These are phyloP conservation scores for Varanus salvator DNA, from an alignment of 2,113 vertebrate genomes.

Conservation along the genomic window DNA sequence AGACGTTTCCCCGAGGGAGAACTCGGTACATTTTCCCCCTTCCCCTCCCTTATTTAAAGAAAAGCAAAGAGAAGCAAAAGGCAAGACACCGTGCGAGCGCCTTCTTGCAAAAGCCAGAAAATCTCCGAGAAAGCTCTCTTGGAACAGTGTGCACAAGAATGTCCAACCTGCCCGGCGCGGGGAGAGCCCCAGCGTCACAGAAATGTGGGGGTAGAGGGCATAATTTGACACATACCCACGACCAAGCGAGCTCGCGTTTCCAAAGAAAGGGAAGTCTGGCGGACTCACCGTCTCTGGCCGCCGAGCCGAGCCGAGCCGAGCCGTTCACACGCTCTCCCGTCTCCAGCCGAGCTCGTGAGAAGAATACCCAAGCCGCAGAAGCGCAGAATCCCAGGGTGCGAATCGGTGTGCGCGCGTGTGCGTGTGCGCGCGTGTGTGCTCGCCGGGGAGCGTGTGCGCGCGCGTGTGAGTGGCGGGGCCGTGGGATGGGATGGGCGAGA, in stretches of 20 bases:
- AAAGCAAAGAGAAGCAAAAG: no score
- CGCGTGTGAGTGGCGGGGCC: neutral
- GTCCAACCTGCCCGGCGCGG: neutral
- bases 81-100: neutral
- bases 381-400: slow-evolving; percentile 26
- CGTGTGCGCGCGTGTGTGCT: no score
- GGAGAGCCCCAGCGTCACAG: neutral
- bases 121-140: slow-evolving; percentile 37
- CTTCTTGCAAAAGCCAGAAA: slow-evolving; percentile 52
- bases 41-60: neutral
- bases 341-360: slow-evolving; percentile 4
- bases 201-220: neutral
- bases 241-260: slow-evolving; percentile 35
- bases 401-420: no score
- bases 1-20: slow-evolving; percentile 62
- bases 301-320: slow-evolving; percentile 45
- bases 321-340: slow-evolving; percentile 29
- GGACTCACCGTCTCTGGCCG: slow-evolving; percentile 74
- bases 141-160: slow-evolving; percentile 6
- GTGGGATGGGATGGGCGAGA: neutral
- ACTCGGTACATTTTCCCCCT: slow-evolving; percentile 16
- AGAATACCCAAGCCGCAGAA: slow-evolving; percentile 70
- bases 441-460: no score
- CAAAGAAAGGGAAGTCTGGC: slow-evolving; percentile 25
- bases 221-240: slow-evolving; percentile 13